phyloP scores from a whole-genome alignment of 2,888 invertebrate species.

The Drosophila paranaensis region DNA sequence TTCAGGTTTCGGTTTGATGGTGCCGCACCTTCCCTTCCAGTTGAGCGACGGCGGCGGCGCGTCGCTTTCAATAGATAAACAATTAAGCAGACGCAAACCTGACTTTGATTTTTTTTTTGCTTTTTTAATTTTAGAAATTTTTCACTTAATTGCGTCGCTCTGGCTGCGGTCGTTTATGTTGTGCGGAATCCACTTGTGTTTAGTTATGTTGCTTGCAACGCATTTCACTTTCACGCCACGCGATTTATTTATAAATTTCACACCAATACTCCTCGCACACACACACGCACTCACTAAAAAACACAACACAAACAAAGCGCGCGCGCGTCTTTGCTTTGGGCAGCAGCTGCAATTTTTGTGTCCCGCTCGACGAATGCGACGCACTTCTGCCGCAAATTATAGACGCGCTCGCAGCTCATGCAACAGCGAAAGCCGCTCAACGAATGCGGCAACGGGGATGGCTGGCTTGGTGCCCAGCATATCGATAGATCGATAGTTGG shows the following conservation, averaged over 20 bases:
- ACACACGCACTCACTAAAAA: slow-evolving; percentile 20
- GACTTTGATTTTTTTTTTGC: slow-evolving; percentile 32
- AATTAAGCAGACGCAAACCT: slow-evolving; percentile 33
- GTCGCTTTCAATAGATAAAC: slow-evolving; percentile 54
- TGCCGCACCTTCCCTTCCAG: slow-evolving; percentile 62
- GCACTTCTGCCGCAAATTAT: slow-evolving; percentile 5
- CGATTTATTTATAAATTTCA: slow-evolving; percentile 64
- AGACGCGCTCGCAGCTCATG: slow-evolving; percentile 57
- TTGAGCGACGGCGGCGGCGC: slow-evolving; percentile 45
- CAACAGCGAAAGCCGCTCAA: slow-evolving; percentile 78
- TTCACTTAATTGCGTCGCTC: slow-evolving; percentile 72
- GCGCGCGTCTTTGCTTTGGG: slow-evolving; percentile 52
- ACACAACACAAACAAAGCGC: slow-evolving; percentile 54
- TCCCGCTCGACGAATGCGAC: slow-evolving; percentile 29
- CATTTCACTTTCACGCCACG: slow-evolving; percentile 74
- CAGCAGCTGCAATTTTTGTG: slow-evolving; percentile 68
- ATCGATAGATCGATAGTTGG: slow-evolving; percentile 33
- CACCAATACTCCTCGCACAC: slow-evolving; percentile 32
- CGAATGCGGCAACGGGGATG: slow-evolving; percentile 60
- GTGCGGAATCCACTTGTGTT: slow-evolving; percentile 41
- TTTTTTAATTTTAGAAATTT: slow-evolving; percentile 42
- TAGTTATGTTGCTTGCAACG: slow-evolving; percentile 55
- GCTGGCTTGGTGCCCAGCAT: slow-evolving; percentile 16
- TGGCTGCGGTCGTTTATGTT: slow-evolving; percentile 31
- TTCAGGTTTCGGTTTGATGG: slow-evolving; percentile 47